Percentiles rank a stretch among this genome's conserved stretches.
These are phyloP conservation scores for Chamaedrilus cognettii DNA, from an alignment of 2,888 invertebrate species.

Conservation along the genomic window DNA sequence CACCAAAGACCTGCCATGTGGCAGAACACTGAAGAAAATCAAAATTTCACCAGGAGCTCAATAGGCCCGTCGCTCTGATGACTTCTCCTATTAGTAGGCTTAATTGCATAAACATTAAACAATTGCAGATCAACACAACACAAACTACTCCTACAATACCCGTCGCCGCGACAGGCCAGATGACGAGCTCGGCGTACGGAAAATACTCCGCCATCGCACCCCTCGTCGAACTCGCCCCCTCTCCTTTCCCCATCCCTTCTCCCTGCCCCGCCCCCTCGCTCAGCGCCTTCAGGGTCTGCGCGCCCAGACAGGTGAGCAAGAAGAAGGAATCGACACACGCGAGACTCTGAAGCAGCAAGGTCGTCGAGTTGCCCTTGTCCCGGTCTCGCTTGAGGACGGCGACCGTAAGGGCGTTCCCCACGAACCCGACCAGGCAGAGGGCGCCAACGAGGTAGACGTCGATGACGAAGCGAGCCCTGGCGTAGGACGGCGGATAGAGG, in stretches of 20 bases:
- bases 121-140: too few species aligned
- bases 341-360: slow-evolving; percentile 35
- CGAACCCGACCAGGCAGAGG: slow-evolving; percentile 34
- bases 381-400: slow-evolving; percentile 33
- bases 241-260: too few species aligned
- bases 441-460: slow-evolving; percentile 35
- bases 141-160: too few species aligned
- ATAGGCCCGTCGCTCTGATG: too few species aligned
- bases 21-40: too few species aligned
- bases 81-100: too few species aligned
- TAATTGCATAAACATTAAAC: too few species aligned
- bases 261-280: slow-evolving; percentile 20
- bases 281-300: slow-evolving; percentile 33
- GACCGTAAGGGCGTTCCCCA: slow-evolving; percentile 35
- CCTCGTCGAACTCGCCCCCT: too few species aligned
- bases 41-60: too few species aligned
- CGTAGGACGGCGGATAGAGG: too few species aligned
- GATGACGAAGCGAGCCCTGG: slow-evolving; percentile 30
- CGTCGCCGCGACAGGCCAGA: slow-evolving; percentile 29
- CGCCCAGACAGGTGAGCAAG: slow-evolving; percentile 36
- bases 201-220: too few species aligned
- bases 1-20: too few species aligned
- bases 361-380: slow-evolving; percentile 32
- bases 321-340: slow-evolving; percentile 36
- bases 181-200: slow-evolving; percentile 26